Base-by-base conservation (phyloP, 2,113 vertebrate genomes). In the Zosterops hypoxanthus region DNA sequence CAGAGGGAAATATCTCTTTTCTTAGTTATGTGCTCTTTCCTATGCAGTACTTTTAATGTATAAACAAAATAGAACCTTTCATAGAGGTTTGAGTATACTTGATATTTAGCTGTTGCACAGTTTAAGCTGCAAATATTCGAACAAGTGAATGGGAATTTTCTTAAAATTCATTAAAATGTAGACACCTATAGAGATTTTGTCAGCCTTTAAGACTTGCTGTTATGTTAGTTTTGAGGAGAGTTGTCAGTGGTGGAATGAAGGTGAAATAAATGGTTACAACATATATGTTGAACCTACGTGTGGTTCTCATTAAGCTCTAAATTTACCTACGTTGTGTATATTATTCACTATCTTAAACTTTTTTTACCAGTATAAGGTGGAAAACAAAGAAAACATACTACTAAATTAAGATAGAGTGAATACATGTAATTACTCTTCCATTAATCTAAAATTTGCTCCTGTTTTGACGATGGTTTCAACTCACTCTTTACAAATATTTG, bases 201-300 rank as follows among this genome's bases (percentile, higher is more conserved):
- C 28, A 50, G 18, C 11, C 26, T 79, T 65, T 33, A 41, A 70
- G 20, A 52, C 10, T 65, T 80, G 22, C 44, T 49, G 14, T 49
- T 53, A 5, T 1, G 3, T 68, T 90, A 33, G 21, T 24, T 63
- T 72, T n/a, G 34, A 33, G 34, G 26, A 57, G 25, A 53, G 26
- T 70, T 84, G 29, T n/a, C 23, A 61, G 6, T 53, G 26, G 23
- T 47, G 11, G 24, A 77, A 66, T 57, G 47, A 31, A 78, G 10
- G 44, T 28, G 11, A 83, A 70, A 50, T n/a, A 33, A 57, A 26
- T 14, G 29, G 23, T 73, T 82, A 3, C 15, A 69, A 14, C 15
- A 25, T 21, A 7, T 21, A 14, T 0, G 0, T 53, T 42, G 5
- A 44, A 47, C 31, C n/a, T 28, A 2, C 18, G 3, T 28, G n/a